Percentiles rank a stretch among this genome's conserved stretches.
Evolutionary conservation across 2,888 invertebrate species (phyloP).

Genomic region (Hirtodrosophila histrioides): DNA sequence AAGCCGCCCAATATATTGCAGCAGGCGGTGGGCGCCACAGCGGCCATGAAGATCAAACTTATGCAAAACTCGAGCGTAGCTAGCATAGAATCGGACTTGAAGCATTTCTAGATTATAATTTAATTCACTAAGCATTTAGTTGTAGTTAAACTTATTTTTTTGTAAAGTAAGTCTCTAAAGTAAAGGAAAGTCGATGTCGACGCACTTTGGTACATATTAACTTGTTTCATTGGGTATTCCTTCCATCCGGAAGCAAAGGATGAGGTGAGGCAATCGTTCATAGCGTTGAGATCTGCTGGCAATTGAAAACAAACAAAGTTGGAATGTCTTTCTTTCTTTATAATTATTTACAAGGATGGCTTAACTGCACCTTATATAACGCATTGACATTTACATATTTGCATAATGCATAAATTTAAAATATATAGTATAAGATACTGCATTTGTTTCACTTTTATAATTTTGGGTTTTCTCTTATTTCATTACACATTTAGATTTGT

Average conservation of each 20-base stretch:
- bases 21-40: slow-evolving; percentile 71
- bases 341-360: slow-evolving; percentile 84
- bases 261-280: too few relatives aligned
- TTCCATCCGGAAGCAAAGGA: too few relatives aligned
- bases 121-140: slow-evolving; percentile 21
- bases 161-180: slow-evolving; percentile 36
- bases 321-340: slow-evolving; percentile 84
- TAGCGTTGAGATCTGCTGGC: not conserved
- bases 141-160: slow-evolving; percentile 26
- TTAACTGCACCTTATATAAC: slow-evolving; percentile 80
- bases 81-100: slow-evolving; percentile 49
- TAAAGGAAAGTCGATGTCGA: slow-evolving; percentile 41
- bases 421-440: slow-evolving; percentile 66
- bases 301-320: slow-evolving; percentile 80
- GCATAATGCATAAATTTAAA: slow-evolving; percentile 67
- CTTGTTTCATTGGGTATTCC: not conserved
- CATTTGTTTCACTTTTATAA: slow-evolving; percentile 42
- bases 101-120: slow-evolving; percentile 52
- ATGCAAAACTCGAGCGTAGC: slow-evolving; percentile 46
- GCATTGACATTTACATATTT: slow-evolving; percentile 71
- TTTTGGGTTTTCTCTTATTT: slow-evolving; percentile 39
- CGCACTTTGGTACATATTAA: slow-evolving; percentile 17
- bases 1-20: slow-evolving; percentile 79
- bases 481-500: slow-evolving; percentile 46
- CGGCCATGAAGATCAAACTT: slow-evolving; percentile 62